phyloP scores from a whole-genome alignment of 2,888 invertebrate species.

The Dyspetes luteomarginatus region DNA sequence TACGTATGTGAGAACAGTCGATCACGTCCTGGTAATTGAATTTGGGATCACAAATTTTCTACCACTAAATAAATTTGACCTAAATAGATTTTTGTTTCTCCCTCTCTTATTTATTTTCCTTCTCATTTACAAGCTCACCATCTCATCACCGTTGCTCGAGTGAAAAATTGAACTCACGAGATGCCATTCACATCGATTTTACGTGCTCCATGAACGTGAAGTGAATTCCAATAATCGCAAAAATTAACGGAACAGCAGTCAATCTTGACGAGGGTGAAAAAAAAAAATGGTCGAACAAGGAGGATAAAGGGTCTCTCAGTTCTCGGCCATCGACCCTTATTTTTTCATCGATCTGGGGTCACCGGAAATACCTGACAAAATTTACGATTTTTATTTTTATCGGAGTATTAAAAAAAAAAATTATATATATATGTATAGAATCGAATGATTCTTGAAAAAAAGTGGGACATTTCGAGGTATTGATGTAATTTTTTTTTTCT shows the following conservation, averaged over 20 bases:
- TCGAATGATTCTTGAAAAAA: background rate
- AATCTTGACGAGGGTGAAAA: background rate
- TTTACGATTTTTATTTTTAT: no score
- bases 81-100: background rate
- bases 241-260: background rate
- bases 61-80: background rate
- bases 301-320: no score
- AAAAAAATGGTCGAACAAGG: no score
- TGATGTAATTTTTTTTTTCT: background rate
- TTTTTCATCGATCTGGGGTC: no score
- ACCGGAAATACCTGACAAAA: no score
- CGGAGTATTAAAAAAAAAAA: background rate
- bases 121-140: no score
- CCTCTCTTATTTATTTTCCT: background rate
- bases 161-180: background rate
- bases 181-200: constrained; percentile 23
- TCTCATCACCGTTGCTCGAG: no score
- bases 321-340: no score
- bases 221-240: background rate
- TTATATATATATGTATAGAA: background rate
- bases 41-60: constrained; percentile 6
- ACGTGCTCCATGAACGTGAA: background rate
- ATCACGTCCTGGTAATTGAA: constrained; percentile 27
- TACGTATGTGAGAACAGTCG: background rate
- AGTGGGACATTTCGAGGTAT: background rate